phyloP scores from a whole-genome alignment of 1,140 invertebrate genomes.

The Panulirus ornatus region DNA sequence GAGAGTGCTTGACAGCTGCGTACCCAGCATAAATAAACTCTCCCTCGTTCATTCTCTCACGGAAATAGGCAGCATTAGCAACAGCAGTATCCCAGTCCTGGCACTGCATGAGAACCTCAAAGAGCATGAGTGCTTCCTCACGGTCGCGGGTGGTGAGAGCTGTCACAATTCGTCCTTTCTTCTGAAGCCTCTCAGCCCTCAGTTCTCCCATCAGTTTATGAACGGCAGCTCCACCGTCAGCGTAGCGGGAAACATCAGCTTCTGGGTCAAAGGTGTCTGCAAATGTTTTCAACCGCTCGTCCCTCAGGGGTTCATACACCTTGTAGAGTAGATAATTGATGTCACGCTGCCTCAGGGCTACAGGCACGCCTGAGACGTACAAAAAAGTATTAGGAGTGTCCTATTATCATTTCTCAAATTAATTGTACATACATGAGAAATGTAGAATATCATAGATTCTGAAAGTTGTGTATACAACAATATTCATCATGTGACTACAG shows the following conservation, averaged over 20 bases:
- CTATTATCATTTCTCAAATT: too few species aligned
- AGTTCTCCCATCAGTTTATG: slow-evolving; percentile 33
- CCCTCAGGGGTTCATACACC: slow-evolving; percentile 31
- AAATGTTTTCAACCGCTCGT: neutral
- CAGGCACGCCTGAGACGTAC: neutral
- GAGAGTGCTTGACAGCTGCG: slow-evolving; percentile 28
- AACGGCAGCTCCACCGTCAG: slow-evolving; percentile 30
- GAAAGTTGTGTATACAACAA: too few species aligned
- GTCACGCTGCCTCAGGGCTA: slow-evolving; percentile 55
- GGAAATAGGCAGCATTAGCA: slow-evolving; percentile 50
- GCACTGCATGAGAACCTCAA: slow-evolving; percentile 22
- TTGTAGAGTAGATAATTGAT: slow-evolving; percentile 42
- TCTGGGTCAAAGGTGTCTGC: slow-evolving; percentile 24
- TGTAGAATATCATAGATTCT: too few species aligned
- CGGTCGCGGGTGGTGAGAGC: slow-evolving; percentile 20
- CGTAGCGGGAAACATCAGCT: neutral
- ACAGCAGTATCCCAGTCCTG: slow-evolving; percentile 32
- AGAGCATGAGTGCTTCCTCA: slow-evolving; percentile 30
- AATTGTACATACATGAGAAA: neutral
- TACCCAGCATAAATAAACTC: slow-evolving; percentile 43
- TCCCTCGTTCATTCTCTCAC: slow-evolving; percentile 39
- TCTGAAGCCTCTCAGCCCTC: slow-evolving; percentile 13
- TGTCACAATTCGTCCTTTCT: slow-evolving; percentile 23
- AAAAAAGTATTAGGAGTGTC: neutral
- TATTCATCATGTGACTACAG: too few species aligned